These are phyloP conservation scores for Cheiracanthium punctorium DNA, from an alignment of 2,888 invertebrate genomes.

Conservation along the genomic window DNA sequence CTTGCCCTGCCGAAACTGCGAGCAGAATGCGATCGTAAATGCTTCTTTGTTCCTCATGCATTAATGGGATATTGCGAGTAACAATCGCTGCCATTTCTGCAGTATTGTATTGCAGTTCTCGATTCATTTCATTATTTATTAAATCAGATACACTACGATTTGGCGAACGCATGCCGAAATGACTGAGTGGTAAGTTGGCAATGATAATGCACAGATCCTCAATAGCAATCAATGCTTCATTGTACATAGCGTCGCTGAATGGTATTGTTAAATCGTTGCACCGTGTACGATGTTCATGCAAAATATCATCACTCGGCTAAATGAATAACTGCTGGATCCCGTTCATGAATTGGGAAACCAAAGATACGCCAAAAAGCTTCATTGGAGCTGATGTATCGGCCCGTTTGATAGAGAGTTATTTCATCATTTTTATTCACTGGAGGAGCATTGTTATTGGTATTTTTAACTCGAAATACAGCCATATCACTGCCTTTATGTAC, in stretches of 20 bases:
- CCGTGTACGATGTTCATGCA: conserved; percentile 7
- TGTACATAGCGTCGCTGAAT: conserved; percentile 43
- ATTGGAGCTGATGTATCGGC: conserved; percentile 23
- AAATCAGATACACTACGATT: no score
- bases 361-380: neutral
- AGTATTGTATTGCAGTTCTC: conserved; percentile 18
- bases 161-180: no score
- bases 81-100: conserved; percentile 24
- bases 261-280: conserved; percentile 30
- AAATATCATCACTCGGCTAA: conserved; percentile 8
- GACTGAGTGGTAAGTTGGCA: no score
- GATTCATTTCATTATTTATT: conserved; percentile 11
- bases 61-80: conserved; percentile 21
- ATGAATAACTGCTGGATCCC: conserved; percentile 71
- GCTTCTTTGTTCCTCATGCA: conserved; percentile 19
- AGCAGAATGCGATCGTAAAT: no score
- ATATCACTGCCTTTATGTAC: conserved; percentile 31
- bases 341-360: conserved; percentile 72
- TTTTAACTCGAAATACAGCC: conserved; percentile 31
- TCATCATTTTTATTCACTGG: conserved; percentile 13
- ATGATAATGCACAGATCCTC: conserved; percentile 45
- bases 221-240: conserved; percentile 52
- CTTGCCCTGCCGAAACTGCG: no score
- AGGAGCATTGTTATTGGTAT: conserved; percentile 9
- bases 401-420: conserved; percentile 12